Evolutionary conservation across 2,113 vertebrate genomes (phyloP).

Genomic region (Donacobius atricapilla): DNA sequence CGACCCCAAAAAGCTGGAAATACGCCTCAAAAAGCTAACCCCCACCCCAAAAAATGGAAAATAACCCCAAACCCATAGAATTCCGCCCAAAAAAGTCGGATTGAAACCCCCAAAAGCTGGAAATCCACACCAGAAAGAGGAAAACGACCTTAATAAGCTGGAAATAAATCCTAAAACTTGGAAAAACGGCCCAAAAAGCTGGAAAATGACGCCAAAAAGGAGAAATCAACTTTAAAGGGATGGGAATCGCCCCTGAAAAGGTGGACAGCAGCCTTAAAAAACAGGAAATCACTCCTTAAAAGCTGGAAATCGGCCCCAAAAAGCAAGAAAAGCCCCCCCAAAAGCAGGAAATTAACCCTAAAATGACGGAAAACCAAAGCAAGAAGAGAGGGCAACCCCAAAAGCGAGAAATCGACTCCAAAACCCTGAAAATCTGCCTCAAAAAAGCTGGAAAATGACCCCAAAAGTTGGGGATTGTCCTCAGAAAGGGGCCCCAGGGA

Average conservation of each 20-base stretch:
- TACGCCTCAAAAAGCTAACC: not conserved
- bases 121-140: not conserved
- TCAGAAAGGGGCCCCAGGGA: not conserved
- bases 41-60: not conserved
- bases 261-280: not conserved
- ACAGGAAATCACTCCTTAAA: accelerated
- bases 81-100: not conserved
- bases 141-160: not conserved
- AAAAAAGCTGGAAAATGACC: not conserved
- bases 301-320: not conserved
- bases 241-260: accelerated
- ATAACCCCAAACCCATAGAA: accelerated
- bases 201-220: not conserved
- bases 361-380: too few relatives aligned
- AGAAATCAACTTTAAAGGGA: not conserved
- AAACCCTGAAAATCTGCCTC: accelerated
- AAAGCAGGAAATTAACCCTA: not conserved
- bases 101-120: too few relatives aligned
- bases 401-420: not conserved
- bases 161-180: not conserved
- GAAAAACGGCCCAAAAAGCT: not conserved
- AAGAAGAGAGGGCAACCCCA: not conserved
- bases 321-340: not conserved
- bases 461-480: not conserved
- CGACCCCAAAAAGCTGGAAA: not conserved